Evolutionary conservation across 2,888 invertebrate genomes (phyloP).

Genomic region (Drosophila lacicola): DNA sequence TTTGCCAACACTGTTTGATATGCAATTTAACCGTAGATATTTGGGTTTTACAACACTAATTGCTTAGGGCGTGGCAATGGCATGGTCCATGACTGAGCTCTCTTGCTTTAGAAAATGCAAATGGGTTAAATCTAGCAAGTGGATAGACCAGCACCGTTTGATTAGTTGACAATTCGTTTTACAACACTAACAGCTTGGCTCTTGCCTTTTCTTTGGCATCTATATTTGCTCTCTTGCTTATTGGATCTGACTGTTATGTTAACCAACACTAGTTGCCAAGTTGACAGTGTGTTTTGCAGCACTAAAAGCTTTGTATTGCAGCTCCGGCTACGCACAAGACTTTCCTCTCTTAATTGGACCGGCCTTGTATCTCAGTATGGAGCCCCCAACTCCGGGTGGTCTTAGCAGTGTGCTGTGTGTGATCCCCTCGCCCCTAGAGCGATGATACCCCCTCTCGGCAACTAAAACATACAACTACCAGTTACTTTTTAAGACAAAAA

Average conservation of each 20-base stretch:
- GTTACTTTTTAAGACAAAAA: slow-evolving; percentile 24
- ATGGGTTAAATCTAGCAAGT: neutral
- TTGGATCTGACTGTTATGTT: too few species aligned
- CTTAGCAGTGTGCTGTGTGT: neutral
- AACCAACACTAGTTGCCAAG: neutral
- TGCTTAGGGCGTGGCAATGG: too few species aligned
- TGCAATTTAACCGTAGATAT: too few species aligned
- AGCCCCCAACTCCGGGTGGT: slow-evolving; percentile 23
- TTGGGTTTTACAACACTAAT: too few species aligned
- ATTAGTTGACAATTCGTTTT: neutral
- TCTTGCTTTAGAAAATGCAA: too few species aligned
- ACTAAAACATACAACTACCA: slow-evolving; percentile 14
- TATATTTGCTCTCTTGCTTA: too few species aligned
- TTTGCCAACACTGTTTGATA: neutral
- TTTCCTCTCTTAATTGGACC: slow-evolving; percentile 1
- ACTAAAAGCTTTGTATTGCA: neutral
- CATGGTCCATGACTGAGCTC: too few species aligned
- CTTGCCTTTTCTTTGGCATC: too few species aligned
- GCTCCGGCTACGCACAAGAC: too few species aligned
- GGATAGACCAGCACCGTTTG: slow-evolving; percentile 2
- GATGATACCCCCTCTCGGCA: neutral
- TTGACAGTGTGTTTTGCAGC: neutral
- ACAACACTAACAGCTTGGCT: neutral
- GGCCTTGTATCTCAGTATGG: slow-evolving; percentile 2
- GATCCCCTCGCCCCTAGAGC: neutral